Evolutionary conservation across 2,888 invertebrate genomes (phyloP).

Genomic region (Trichogramma dendrolimi): DNA sequence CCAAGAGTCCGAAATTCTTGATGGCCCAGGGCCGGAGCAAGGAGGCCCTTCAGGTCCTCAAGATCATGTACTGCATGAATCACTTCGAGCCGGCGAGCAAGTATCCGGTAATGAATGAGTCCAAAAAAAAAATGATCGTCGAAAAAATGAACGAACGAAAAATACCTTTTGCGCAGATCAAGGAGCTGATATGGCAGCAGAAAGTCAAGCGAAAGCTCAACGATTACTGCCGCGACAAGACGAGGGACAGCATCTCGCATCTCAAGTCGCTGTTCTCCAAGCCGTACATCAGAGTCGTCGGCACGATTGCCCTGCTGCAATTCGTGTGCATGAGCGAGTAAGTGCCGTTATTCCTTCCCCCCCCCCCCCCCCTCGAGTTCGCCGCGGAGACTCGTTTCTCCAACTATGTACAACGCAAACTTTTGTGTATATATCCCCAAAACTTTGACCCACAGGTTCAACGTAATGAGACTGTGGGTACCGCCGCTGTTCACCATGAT

Average conservation of each 20-base stretch:
- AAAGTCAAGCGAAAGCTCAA: slow-evolving; percentile 5
- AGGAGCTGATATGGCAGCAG: slow-evolving; percentile 2
- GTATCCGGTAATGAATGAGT: slow-evolving; percentile 60
- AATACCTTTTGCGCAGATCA: slow-evolving; percentile 17
- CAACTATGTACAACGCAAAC: slow-evolving; percentile 13
- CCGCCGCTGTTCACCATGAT: slow-evolving; percentile 61
- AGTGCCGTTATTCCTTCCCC: slow-evolving; percentile 32
- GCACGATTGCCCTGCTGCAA: slow-evolving; percentile 64
- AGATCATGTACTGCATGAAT: slow-evolving; percentile 65
- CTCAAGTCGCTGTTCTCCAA: slow-evolving; percentile 63
- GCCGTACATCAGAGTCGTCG: slow-evolving; percentile 61
- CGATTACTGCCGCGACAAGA: slow-evolving; percentile 5
- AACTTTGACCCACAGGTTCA: slow-evolving; percentile 51
- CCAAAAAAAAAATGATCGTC: not conserved
- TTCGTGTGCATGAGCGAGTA: slow-evolving; percentile 67
- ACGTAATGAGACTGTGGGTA: slow-evolving; percentile 60
- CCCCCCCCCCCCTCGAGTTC: not conserved
- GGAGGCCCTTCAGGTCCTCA: slow-evolving; percentile 63
- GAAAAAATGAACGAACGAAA: too few relatives aligned
- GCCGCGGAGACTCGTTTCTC: slow-evolving; percentile 40
- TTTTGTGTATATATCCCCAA: too few relatives aligned
- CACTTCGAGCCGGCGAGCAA: slow-evolving; percentile 60
- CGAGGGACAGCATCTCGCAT: slow-evolving; percentile 48
- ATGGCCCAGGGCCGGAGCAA: slow-evolving; percentile 64
- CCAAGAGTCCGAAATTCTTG: slow-evolving; percentile 77